Evolutionary conservation across 2,888 invertebrate genomes (phyloP).

Genomic region (Tenthredo notha): DNA sequence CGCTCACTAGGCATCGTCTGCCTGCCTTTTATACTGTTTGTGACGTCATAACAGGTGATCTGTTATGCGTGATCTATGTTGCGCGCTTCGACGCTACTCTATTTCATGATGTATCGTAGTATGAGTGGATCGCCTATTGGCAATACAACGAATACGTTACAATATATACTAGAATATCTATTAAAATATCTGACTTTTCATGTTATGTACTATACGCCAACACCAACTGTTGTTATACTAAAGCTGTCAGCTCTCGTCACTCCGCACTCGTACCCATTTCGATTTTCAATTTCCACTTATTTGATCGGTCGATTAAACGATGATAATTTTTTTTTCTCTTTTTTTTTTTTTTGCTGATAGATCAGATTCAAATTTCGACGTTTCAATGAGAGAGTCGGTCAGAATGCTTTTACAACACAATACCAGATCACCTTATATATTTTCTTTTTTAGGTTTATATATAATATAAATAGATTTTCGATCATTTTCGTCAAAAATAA

Average conservation of each 20-base stretch:
- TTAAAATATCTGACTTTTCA: not conserved
- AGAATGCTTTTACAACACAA: not conserved
- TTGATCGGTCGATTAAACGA: conserved; percentile 5
- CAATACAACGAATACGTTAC: too few species aligned
- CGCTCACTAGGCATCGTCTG: too few species aligned
- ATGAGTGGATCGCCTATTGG: too few species aligned
- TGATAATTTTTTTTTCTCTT: not conserved
- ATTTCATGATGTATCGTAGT: too few species aligned
- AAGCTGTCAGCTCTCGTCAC: not conserved
- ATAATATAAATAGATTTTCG: too few species aligned
- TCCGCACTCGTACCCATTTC: not conserved
- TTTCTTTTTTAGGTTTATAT: too few species aligned
- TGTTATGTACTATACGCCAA: not conserved
- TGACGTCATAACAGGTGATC: too few species aligned
- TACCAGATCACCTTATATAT: too few species aligned
- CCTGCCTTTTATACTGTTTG: too few species aligned
- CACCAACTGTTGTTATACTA: not conserved
- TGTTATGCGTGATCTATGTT: too few species aligned
- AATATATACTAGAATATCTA: not conserved
- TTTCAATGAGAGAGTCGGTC: not conserved
- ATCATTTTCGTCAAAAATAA: too few species aligned
- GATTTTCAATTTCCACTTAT: conserved; percentile 22
- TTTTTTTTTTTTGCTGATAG: not conserved
- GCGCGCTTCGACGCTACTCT: too few species aligned
- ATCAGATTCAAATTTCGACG: not conserved